Base-by-base conservation (phyloP, 2,113 vertebrate genomes). In the Eupsittula cactorum region DNA sequence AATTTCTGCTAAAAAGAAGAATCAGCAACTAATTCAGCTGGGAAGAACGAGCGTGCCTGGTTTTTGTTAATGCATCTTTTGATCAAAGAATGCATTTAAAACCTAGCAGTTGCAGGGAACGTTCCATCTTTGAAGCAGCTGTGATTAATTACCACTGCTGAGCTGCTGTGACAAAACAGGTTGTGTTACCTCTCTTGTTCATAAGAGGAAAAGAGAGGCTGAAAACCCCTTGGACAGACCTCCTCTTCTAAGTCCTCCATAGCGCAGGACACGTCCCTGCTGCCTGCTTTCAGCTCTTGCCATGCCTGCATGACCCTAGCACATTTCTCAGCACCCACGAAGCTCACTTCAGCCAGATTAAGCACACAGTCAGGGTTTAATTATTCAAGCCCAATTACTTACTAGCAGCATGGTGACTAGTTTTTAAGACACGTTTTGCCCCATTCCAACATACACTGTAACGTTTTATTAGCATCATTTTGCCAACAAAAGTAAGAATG, bases 401-500 rank as follows among this genome's bases (percentile, higher is more conserved):
- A 67, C 93, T 90, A 79, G 75, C 79, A 93, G 73, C 46, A 64
- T 4, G 16, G 79, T 27, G 57, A 83, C 24, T 63, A 87, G 76
- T 75, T 96, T 88, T 88, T 42, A 86, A 86, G 60, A 53, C 60
- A 81, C 1, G 1, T 86, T 93, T 91, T 90, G 37, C 55, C 79
- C 52, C 46, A 31, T 68, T 90, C 42, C 79, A 82, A 75, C 24
- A 83, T 28, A 60, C 50, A 46, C 20, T 9, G 1, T 41, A 77
- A 69, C 59, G 42, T 69, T 91, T 95, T 92, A 96, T 9, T 94
- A 47, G 65, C 85, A 88, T 81, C 27, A n/a, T 81, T 90, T 87
- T 93, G 88, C 90, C 93, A 93, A 90, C 33, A 23, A 75, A 90
- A 94, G 73, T 68, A 90, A 81, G 42, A 81, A 83, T 25, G 65